Base-by-base conservation (phyloP, 2,797 vertebrate genomes). In the Anniella stebbinsi region DNA sequence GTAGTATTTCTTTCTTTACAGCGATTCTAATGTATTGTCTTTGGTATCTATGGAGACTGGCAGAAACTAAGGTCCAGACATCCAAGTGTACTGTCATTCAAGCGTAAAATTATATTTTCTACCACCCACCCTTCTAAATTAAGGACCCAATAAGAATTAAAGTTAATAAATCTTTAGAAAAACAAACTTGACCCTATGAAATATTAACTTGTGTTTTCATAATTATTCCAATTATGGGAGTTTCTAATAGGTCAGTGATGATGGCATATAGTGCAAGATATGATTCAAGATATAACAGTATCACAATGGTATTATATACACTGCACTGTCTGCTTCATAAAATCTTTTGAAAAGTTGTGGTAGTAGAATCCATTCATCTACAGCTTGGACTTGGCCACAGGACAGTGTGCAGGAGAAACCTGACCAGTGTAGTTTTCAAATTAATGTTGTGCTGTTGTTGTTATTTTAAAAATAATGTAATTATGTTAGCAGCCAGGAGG, bases 121-220 rank as follows among this genome's bases (percentile, higher is more conserved):
- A 21, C 93, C 93, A 92, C 92, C 87, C 83, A 67, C 84, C 77
- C 67, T 89, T 92, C 81, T 90, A 80, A 91, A 92, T 90, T 92
- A 94, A 92, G 81, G 76, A 33, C 89, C 95, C 76, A 80, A 83
- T 84, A 93, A 48, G 91, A 95, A 93, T 86, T 91, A 94, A 95
- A 94, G 90, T 88, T 93, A 94, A 96, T 78, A 91, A 94, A 95
- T 89, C 86, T 91, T 90, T 94, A 66, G 11, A 30, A 92, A 95
- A 95, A 94, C 92, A 96, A 95, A 92, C 87, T 91, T 69, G 0
- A 86, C 82, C 51, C 92, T 92, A 87, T 93, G 93, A 96, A 94
- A 94, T 94, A 94, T 93, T 95, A 94, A 92, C 15, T 12, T 41
- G 38, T 91, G 92, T 95, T 96, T 95, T 95, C 86, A 23, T 95